A percentile compares a stretch with the other conserved stretches of the same genome.
Conservation (phyloP, 2,113 vertebrate species). For the Tachysurus vachellii region DNA sequence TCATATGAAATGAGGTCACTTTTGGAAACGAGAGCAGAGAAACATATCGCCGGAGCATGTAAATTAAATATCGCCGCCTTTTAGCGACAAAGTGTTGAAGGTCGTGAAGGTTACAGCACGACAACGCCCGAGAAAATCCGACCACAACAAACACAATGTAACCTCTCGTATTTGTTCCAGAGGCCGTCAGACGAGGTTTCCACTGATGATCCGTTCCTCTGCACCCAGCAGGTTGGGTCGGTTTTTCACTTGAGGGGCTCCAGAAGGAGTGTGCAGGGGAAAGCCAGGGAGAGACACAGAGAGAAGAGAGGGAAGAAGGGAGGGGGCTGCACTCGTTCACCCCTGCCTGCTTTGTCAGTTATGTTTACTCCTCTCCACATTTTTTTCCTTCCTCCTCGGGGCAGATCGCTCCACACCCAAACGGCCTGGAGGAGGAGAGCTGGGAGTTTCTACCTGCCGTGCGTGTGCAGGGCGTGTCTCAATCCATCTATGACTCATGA, state of each 20-base stretch:
- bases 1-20: not conserved
- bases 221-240: slow-evolving; percentile 57
- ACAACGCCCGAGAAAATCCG: not conserved
- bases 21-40: not conserved
- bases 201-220: slow-evolving; percentile 9
- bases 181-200: slow-evolving; percentile 18
- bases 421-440: slow-evolving; percentile 21
- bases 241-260: slow-evolving; percentile 53
- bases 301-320: not conserved
- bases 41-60: not conserved
- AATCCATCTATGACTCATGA: slow-evolving; percentile 46
- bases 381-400: not conserved
- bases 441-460: slow-evolving; percentile 29
- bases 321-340: slow-evolving; percentile 25
- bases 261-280: not conserved
- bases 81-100: slow-evolving; percentile 47
- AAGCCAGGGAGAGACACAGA: not conserved
- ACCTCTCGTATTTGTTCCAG: slow-evolving; percentile 43
- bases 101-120: not conserved
- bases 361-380: slow-evolving; percentile 21
- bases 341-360: slow-evolving; percentile 26
- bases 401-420: slow-evolving; percentile 28
- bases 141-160: slow-evolving; percentile 28
- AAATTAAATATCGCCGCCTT: not conserved
- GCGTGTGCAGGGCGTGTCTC: slow-evolving; percentile 42